Conservation (phyloP, 2,113 vertebrate species). For the Chionomys nivalis region DNA sequence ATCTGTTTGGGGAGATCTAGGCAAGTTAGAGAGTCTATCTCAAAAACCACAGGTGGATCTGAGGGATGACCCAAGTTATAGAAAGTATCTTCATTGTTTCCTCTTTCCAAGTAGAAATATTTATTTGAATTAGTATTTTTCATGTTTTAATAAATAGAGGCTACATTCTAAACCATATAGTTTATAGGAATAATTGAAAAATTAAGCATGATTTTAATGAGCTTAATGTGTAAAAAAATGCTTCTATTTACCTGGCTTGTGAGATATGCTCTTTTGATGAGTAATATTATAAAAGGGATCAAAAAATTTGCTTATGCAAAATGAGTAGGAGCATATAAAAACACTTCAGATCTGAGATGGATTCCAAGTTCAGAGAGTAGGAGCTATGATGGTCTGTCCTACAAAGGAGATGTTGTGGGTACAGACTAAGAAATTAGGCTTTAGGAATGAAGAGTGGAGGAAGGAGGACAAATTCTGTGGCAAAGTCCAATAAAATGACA, state of each 20-base stretch:
- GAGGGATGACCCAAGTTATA: background rate
- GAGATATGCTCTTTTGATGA: background rate
- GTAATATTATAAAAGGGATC: background rate
- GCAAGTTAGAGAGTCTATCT: background rate
- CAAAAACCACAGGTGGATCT: background rate
- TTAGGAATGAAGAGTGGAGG: background rate
- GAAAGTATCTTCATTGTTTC: background rate
- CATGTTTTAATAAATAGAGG: background rate
- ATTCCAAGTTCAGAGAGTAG: background rate
- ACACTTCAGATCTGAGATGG: background rate
- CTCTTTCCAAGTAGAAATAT: background rate
- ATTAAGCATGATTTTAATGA: background rate
- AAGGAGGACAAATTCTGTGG: too few relatives aligned
- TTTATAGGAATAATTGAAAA: background rate
- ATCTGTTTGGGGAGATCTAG: background rate
- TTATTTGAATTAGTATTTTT: background rate
- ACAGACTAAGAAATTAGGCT: too few relatives aligned
- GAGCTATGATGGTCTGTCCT: background rate
- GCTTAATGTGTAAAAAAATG: background rate
- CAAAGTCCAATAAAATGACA: background rate
- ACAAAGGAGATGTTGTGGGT: background rate
- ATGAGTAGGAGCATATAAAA: background rate
- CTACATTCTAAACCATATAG: background rate
- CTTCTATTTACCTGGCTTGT: background rate
- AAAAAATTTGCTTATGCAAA: background rate